Conservation (phyloP, 2,888 invertebrate species). For the Tromatobia lineatoria region DNA sequence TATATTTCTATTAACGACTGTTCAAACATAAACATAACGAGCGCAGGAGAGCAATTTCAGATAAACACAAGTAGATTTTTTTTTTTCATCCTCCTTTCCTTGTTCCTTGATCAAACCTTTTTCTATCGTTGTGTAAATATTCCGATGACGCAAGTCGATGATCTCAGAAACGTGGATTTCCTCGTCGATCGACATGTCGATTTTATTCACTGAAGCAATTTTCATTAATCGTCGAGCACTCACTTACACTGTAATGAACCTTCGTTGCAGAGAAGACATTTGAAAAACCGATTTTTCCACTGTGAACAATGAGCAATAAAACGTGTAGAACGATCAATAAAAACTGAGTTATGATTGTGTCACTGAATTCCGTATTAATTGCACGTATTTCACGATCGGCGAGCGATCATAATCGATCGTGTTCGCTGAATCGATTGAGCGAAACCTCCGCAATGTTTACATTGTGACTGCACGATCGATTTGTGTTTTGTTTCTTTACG, state of each 20-base stretch:
- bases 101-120: constrained; percentile 55
- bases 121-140: constrained; percentile 37
- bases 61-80: constrained; percentile 41
- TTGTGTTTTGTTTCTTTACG: constrained; percentile 1
- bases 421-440: constrained; percentile 22
- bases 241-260: constrained; percentile 24
- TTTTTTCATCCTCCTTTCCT: background rate
- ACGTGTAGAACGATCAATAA: constrained; percentile 20
- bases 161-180: constrained; percentile 45
- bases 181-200: constrained; percentile 50
- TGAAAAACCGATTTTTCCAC: constrained; percentile 22
- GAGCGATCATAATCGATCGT: constrained; percentile 42
- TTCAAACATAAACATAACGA: constrained; percentile 17
- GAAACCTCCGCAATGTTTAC: constrained; percentile 17
- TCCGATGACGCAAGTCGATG: constrained; percentile 52
- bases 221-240: constrained; percentile 24
- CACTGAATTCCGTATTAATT: constrained; percentile 64
- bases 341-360: constrained; percentile 44
- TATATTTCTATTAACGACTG: constrained; percentile 7
- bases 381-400: constrained; percentile 34
- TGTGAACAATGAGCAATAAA: constrained; percentile 48
- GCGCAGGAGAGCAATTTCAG: constrained; percentile 51
- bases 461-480: background rate
- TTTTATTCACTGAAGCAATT: constrained; percentile 20
- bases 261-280: constrained; percentile 8